Evolutionary conservation across 2,888 invertebrate genomes (phyloP).

Genomic region (Maniola hyperantus): DNA sequence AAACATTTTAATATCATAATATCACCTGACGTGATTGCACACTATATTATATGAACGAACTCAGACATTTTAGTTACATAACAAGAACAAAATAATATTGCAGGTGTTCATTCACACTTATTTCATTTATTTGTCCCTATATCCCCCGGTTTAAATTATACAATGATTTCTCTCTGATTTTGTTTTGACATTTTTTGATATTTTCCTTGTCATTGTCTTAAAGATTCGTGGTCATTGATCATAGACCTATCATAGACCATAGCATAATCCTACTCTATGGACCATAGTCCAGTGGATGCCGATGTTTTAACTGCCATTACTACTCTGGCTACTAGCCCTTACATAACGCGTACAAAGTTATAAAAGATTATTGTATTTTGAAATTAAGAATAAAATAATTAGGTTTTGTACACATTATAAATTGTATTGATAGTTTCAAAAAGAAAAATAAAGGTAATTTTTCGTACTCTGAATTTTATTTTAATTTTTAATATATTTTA

Average conservation of each 20-base stretch:
- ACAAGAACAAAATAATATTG: neutral
- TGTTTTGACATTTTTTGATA: neutral
- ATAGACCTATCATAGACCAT: too few relatives aligned
- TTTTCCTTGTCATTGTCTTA: neutral
- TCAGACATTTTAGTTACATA: constrained; percentile 3
- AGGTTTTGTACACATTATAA: too few relatives aligned
- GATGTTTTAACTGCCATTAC: neutral
- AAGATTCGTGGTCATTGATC: too few relatives aligned
- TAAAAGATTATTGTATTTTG: too few relatives aligned
- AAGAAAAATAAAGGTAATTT: too few relatives aligned
- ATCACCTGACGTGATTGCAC: neutral
- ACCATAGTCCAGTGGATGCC: too few relatives aligned
- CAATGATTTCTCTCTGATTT: neutral
- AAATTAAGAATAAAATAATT: too few relatives aligned
- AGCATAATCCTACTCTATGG: too few relatives aligned
- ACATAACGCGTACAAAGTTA: neutral
- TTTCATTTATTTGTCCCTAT: neutral
- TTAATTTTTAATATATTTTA: too few relatives aligned
- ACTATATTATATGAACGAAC: neutral
- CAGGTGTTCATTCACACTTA: constrained; percentile 1
- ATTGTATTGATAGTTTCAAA: too few relatives aligned
- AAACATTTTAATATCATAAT: constrained; percentile 4
- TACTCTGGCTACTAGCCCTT: neutral
- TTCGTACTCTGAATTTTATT: too few relatives aligned
- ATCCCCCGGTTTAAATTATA: too few relatives aligned